Conservation (phyloP, 1,140 invertebrate species). For the Sogatella furcifera region DNA sequence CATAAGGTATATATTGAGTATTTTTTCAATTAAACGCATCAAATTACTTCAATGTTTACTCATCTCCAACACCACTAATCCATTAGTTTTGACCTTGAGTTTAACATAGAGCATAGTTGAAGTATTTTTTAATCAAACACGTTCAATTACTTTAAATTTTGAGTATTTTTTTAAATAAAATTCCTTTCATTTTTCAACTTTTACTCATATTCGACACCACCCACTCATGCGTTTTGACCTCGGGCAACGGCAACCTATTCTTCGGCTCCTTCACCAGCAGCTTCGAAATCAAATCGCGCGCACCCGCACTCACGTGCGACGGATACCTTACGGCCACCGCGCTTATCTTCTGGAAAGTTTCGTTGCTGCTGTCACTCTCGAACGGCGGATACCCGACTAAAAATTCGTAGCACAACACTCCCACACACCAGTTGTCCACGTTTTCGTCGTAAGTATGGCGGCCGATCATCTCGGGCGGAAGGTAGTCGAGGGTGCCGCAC, state of each 20-base stretch:
- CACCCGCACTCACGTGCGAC: constrained; percentile 50
- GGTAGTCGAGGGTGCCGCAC: constrained; percentile 87
- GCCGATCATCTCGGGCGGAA: constrained; percentile 87
- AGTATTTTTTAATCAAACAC: no score
- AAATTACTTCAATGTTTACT: no score
- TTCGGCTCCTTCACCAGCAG: constrained; percentile 19
- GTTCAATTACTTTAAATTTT: no score
- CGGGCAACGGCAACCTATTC: constrained; percentile 56
- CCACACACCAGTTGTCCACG: constrained; percentile 86
- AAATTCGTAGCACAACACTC: constrained; percentile 92
- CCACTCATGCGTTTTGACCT: constrained; percentile 73
- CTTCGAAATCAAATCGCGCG: constrained; percentile 75
- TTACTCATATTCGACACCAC: constrained; percentile 36
- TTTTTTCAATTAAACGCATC: no score
- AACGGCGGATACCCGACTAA: constrained; percentile 90
- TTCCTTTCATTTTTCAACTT: no score
- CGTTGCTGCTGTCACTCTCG: constrained; percentile 59
- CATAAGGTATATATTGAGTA: no score
- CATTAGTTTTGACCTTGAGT: no score
- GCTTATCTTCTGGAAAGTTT: constrained; percentile 77
- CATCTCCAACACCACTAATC: no score
- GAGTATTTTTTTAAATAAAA: no score
- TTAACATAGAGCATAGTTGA: no score
- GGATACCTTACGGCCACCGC: constrained; percentile 66
- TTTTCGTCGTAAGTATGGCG: constrained; percentile 60